Evolutionary conservation across 2,888 invertebrate genomes (phyloP).

Genomic region (Brachylomia viminalis): DNA sequence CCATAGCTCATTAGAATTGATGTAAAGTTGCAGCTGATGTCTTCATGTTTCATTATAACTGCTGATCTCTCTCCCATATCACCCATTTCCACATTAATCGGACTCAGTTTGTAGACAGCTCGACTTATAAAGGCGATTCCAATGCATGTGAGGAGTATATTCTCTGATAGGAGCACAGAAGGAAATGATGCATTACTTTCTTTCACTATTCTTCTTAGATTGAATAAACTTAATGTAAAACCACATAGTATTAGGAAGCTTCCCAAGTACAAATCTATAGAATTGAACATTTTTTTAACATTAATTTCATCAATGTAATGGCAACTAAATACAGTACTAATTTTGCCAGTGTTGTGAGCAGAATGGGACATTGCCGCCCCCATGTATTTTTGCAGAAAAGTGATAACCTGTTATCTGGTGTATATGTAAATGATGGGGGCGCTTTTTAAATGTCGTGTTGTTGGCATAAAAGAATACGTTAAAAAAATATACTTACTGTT

Average conservation of each 20-base stretch:
- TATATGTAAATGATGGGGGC: slow-evolving; percentile 87
- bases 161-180: slow-evolving; percentile 83
- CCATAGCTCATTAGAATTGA: slow-evolving; percentile 82
- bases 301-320: background rate
- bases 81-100: slow-evolving; percentile 72
- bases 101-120: slow-evolving; percentile 74
- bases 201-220: slow-evolving; percentile 79
- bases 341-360: slow-evolving; percentile 38
- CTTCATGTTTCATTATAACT: slow-evolving; percentile 60
- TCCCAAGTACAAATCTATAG: slow-evolving; percentile 82
- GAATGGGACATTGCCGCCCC: slow-evolving; percentile 75
- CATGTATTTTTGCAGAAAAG: slow-evolving; percentile 72
- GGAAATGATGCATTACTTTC: slow-evolving; percentile 74
- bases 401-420: slow-evolving; percentile 74
- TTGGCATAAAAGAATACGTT: slow-evolving; percentile 43
- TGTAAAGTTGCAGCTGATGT: slow-evolving; percentile 76
- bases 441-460: slow-evolving; percentile 66
- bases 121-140: slow-evolving; percentile 82
- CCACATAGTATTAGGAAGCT: slow-evolving; percentile 82
- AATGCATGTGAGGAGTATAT: slow-evolving; percentile 82
- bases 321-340: slow-evolving; percentile 10
- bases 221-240: slow-evolving; percentile 81
- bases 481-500: slow-evolving; percentile 45
- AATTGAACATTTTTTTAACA: slow-evolving; percentile 75
- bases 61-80: slow-evolving; percentile 76